Evolutionary conservation across 1,140 invertebrate species (phyloP).

Genomic region (Papilio xuthus): DNA sequence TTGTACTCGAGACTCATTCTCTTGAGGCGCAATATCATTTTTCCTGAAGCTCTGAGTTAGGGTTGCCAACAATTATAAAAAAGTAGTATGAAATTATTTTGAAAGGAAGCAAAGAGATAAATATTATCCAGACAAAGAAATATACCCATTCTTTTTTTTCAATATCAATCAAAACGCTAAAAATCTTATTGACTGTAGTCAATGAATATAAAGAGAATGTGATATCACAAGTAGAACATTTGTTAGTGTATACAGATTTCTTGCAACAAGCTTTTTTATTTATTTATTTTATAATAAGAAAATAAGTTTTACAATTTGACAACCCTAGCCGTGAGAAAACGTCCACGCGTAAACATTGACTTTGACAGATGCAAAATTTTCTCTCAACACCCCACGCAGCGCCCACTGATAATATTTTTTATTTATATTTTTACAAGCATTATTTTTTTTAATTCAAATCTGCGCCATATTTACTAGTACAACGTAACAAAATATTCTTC

Average conservation of each 20-base stretch:
- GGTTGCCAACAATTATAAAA: neutral
- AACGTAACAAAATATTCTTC: too few relatives aligned
- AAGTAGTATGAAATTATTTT: neutral
- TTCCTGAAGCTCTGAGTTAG: neutral
- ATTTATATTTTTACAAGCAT: neutral
- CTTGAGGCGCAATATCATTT: slow-evolving; percentile 24
- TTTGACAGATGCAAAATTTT: slow-evolving; percentile 26
- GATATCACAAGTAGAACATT: too few relatives aligned
- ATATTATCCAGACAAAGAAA: neutral
- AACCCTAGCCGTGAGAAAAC: neutral
- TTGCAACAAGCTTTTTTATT: neutral
- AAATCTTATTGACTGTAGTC: neutral
- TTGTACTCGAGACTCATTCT: slow-evolving; percentile 6
- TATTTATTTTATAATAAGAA: neutral
- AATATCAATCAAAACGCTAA: neutral
- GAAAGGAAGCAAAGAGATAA: too few relatives aligned
- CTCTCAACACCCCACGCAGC: neutral
- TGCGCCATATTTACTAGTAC: too few relatives aligned
- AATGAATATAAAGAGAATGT: neutral
- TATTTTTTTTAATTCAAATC: too few relatives aligned
- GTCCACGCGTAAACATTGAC: neutral
- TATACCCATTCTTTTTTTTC: neutral
- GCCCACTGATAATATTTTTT: neutral
- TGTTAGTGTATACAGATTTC: neutral
- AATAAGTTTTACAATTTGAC: neutral